A percentile compares a stretch with the other conserved stretches of the same genome.
These are phyloP conservation scores for Ganaspis brasiliensis DNA, from an alignment of 2,888 invertebrate genomes.

Conservation along the genomic window DNA sequence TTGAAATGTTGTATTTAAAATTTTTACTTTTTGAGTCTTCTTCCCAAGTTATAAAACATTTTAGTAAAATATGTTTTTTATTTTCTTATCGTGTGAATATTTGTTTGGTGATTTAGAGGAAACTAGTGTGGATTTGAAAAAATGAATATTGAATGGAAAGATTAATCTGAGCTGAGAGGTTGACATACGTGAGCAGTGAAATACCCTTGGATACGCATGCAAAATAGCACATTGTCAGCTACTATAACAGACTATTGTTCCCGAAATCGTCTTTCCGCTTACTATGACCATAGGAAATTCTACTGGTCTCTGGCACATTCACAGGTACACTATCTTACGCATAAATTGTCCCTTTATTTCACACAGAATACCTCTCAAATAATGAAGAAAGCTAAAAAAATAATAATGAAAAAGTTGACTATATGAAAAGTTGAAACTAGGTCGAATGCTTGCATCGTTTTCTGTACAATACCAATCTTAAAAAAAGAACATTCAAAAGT, in stretches of 20 bases:
- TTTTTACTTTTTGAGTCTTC: no score
- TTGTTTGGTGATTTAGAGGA: background rate
- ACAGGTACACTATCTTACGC: background rate
- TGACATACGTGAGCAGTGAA: background rate
- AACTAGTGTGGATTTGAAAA: background rate
- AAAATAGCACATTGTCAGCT: constrained; percentile 10
- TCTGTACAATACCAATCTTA: background rate
- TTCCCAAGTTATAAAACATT: no score
- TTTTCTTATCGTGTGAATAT: no score
- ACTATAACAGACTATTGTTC: constrained; percentile 25
- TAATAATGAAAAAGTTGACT: background rate
- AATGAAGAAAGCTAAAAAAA: constrained; percentile 1
- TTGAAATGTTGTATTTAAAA: no score
- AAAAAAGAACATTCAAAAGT: background rate
- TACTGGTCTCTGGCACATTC: constrained; percentile 12
- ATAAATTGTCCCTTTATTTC: constrained; percentile 24
- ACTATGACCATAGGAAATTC: constrained; percentile 10
- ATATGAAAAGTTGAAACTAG: background rate
- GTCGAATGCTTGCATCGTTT: background rate
- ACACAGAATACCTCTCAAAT: constrained; percentile 13
- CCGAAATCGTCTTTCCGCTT: constrained; percentile 25
- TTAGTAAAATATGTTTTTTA: no score
- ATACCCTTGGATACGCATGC: constrained; percentile 19
- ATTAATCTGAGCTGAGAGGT: constrained; percentile 10
- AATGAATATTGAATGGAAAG: background rate